Conservation (phyloP, 2,113 vertebrate species). For the Tragelaphus imberbis region DNA sequence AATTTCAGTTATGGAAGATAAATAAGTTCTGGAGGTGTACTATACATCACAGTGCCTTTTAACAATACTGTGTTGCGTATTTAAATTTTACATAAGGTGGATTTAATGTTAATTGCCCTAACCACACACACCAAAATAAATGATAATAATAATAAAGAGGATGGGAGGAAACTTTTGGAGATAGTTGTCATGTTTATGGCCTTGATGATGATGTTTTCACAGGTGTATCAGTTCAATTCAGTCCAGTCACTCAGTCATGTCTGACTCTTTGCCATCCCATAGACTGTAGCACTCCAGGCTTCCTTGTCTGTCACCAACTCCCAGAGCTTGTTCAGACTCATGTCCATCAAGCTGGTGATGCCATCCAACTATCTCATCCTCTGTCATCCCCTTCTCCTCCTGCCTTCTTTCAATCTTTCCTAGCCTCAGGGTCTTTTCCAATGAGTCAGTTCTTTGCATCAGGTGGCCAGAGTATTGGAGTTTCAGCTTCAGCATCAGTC, state of each 20-base stretch:
- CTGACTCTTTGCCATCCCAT: background rate
- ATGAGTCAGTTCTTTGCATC: background rate
- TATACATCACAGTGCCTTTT: background rate
- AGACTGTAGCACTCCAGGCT: background rate
- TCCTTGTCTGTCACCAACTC: background rate
- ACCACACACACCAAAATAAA: background rate
- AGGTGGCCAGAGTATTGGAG: background rate
- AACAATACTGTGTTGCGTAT: background rate
- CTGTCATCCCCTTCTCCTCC: background rate
- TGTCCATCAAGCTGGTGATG: rapidly evolving
- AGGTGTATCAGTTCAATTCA: background rate
- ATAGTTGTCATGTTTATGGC: background rate
- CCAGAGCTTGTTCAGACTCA: background rate
- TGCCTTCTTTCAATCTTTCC: background rate
- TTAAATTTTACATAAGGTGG: background rate
- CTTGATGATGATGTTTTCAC: background rate
- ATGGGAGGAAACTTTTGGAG: background rate
- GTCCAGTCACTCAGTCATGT: background rate
- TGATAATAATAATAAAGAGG: background rate
- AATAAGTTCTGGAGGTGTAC: background rate
- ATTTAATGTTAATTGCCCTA: background rate
- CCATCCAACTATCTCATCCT: background rate
- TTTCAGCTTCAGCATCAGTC: background rate
- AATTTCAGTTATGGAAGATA: background rate
- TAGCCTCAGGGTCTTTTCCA: background rate